Evolutionary conservation across 1,140 invertebrate genomes (phyloP).

Genomic region (Zaprionus ornatus): DNA sequence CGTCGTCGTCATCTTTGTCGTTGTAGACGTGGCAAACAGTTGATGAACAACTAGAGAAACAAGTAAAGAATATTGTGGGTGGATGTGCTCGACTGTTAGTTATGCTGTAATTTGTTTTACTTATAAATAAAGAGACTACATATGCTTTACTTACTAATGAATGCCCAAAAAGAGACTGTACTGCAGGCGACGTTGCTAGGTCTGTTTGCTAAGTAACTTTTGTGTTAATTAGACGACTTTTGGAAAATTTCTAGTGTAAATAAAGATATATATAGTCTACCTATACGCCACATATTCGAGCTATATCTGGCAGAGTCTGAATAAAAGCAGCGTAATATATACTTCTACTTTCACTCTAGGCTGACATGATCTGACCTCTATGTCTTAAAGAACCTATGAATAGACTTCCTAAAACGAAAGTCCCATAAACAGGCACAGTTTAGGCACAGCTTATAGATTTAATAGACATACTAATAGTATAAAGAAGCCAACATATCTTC

Average conservation of each 20-base stretch:
- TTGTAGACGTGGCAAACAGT: slow-evolving; percentile 69
- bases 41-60: slow-evolving; percentile 45
- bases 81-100: neutral
- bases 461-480: too few species aligned
- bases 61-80: neutral
- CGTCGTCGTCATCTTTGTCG: neutral
- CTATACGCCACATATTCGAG: neutral
- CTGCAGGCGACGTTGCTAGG: neutral
- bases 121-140: too few species aligned
- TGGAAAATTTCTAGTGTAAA: neutral
- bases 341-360: too few species aligned
- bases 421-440: too few species aligned
- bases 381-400: too few species aligned
- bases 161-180: neutral
- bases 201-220: neutral
- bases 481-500: too few species aligned
- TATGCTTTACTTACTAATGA: neutral
- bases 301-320: neutral
- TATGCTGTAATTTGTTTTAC: neutral
- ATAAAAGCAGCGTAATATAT: neutral
- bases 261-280: neutral
- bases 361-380: neutral
- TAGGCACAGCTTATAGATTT: too few species aligned
- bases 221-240: neutral
- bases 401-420: too few species aligned